Evolutionary conservation across 1,140 invertebrate genomes (phyloP), one percentile per base, ranked within the genome.

Genomic region (Artemia franciscana): DNA sequence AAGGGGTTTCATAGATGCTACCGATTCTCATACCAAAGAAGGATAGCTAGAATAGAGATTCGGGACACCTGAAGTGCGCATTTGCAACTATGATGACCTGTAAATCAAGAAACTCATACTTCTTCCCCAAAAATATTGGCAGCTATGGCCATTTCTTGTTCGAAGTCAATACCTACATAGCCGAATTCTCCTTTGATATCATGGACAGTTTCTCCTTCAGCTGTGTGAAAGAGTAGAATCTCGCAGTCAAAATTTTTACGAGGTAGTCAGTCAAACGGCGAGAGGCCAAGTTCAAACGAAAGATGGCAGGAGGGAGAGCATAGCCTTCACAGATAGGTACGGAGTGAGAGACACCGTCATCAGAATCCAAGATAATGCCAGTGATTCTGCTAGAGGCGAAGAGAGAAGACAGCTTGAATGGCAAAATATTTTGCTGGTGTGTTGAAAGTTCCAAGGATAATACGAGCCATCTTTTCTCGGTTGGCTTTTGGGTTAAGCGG

Each of bases 271-370:
- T n/a, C n/a, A n/a, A n/a, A n/a, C n/a, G n/a, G n/a, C n/a, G n/a
- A n/a, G n/a, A 57, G 15, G 62, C 62, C 51, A 63, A 57, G 30
- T 63, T 58, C 57, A 63, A 27, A 63, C 78, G 70, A 9, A 71
- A 64, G 61, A 79, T 78, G 51, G 77, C 76, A 66, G 79, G 77
- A 4, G 77, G 74, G 9, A 79, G 66, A 63, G 74, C 70, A 68
- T 77, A 77, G 58, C 66, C 83, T 78, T 90, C 86, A 72, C 89
- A 89, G 79, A 89, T 88, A 72, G 87, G 85, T 59, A 90, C 87
- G 62, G 84, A 87, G 79, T 89, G 85, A 51, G 85, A 85, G 62
- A 89, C 85, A 79, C 86, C 86, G 78, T 88, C 86, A 64, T 86
- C 86, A 90, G n/a, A n/a, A n/a, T n/a, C n/a, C n/a, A n/a, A n/a